Base-by-base conservation (phyloP, 2,797 vertebrate species). In the Arnoldichthys spilopterus region DNA sequence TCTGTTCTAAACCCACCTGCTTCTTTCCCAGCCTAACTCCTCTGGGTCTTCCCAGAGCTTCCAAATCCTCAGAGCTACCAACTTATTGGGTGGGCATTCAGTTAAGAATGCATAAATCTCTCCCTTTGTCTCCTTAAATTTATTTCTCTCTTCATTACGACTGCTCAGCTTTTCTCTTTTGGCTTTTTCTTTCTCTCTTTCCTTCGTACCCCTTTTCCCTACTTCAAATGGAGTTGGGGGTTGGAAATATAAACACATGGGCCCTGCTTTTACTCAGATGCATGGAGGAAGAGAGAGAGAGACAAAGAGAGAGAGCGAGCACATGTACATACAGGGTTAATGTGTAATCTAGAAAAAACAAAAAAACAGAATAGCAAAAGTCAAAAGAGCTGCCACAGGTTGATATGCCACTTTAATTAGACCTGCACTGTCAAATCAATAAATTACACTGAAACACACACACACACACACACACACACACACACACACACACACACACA, bases 181-280 rank as follows among this genome's bases (percentile, higher is more conserved):
- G 13, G n/a, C 18, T n/a, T 22, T n/a, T 20, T 30, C 4, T 64
- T 40, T 64, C 7, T n/a, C 9, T 63, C 16, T 63, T 37, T 34
- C 30, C 37, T 40, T 40, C 12, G 8, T 47, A 6, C 63, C 5
- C 24, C 24, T 13, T 2, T 49, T 69, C 45, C 51, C 18, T 11
- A 3, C 49, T 49, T 49, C 45, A 34, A 9, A 49, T 4, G 9
- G 11, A 13, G 63, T 49, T 28, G 59, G 59, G 59, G 66, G 66
- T 16, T 51, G n/a, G 64, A 47, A 69, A 69, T 69, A 32, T 69
- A 69, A 69, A 69, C 45, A 68, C 24, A 4, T 30, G 26, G 16
- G 24, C 45, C 28, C 43, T 69, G 45, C 66, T 18, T 30, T 30
- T 69, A 20, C 43, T 30, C 66, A 68, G 6, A 68, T 9, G 26